Conservation (phyloP, 2,113 vertebrate species). For the Mustela nigripes region DNA sequence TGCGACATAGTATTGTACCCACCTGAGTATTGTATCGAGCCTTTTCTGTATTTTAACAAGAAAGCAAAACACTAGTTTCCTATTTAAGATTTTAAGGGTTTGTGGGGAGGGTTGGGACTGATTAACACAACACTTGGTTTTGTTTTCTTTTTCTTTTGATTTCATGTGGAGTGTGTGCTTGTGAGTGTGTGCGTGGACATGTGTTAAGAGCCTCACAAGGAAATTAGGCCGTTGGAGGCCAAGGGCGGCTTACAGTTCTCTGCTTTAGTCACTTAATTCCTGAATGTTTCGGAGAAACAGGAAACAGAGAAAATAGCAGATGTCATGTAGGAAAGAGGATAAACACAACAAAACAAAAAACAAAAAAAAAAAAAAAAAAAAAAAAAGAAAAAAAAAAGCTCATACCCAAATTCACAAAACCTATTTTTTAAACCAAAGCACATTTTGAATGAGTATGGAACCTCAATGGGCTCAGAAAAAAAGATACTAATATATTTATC, state of each 20-base stretch:
- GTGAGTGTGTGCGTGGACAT: conserved; percentile 58
- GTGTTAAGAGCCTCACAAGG: conserved; percentile 90
- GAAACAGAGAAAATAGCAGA: conserved; percentile 85
- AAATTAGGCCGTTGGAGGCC: conserved; percentile 84
- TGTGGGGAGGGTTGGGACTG: conserved; percentile 84
- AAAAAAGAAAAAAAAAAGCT: conserved; percentile 93
- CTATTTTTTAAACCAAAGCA: conserved; percentile 99
- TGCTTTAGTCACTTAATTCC: conserved; percentile 91
- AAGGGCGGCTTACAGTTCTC: conserved; percentile 90
- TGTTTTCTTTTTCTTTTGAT: conserved; percentile 87
- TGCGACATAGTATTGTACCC: conserved; percentile 94
- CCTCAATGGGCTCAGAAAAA: conserved; percentile 95
- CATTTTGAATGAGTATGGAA: conserved; percentile 98
- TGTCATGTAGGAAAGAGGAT: conserved; percentile 89
- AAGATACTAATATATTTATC: conserved; percentile 97
- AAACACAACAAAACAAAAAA: conserved; percentile 85
- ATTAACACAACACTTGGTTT: conserved; percentile 69
- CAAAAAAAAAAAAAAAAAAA: conserved; percentile 77
- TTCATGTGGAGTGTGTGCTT: conserved; percentile 70
- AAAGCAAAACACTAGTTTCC: conserved; percentile 99
- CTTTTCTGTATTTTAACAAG: conserved; percentile 98
- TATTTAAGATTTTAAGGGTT: conserved; percentile 94
- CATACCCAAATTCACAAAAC: conserved; percentile 99
- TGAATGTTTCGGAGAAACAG: conserved; percentile 93
- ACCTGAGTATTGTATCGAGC: conserved; percentile 96